Percentiles rank a stretch among this genome's conserved stretches.
phyloP scores from a whole-genome alignment of 2,888 invertebrate species.

The Autographa pulchrina region DNA sequence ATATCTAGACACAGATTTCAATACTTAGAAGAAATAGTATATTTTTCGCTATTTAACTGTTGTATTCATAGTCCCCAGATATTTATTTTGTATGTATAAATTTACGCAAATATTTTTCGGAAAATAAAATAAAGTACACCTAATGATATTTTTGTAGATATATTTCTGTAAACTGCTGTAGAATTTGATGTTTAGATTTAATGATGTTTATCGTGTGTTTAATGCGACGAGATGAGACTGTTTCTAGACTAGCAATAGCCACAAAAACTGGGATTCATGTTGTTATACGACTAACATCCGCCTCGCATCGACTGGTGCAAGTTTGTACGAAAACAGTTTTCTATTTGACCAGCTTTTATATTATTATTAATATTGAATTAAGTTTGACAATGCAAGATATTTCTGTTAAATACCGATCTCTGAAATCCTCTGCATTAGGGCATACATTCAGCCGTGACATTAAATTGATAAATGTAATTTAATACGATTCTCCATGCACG shows the following conservation, averaged over 20 bases:
- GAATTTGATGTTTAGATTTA: constrained; percentile 40
- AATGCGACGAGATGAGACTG: constrained; percentile 17
- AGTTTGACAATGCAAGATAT: constrained; percentile 40
- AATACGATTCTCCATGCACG: constrained; percentile 46
- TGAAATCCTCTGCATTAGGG: constrained; percentile 24
- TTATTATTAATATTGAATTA: constrained; percentile 11
- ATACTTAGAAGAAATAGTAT: constrained; percentile 56
- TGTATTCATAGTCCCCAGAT: constrained; percentile 63
- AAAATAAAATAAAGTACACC: constrained; percentile 44
- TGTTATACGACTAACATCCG: constrained; percentile 19
- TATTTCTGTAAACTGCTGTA: constrained; percentile 42
- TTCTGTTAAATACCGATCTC: constrained; percentile 47
- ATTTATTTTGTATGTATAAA: constrained; percentile 70
- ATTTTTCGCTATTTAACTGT: constrained; percentile 66
- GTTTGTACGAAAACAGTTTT: constrained; percentile 26
- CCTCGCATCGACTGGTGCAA: constrained; percentile 14
- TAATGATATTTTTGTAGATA: constrained; percentile 59
- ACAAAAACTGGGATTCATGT: constrained; percentile 23
- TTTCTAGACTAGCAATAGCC: constrained; percentile 20
- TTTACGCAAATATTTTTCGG: constrained; percentile 62
- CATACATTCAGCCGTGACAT: constrained; percentile 17
- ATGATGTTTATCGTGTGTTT: constrained; percentile 39
- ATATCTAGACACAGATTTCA: constrained; percentile 44
- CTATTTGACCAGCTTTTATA: constrained; percentile 13
- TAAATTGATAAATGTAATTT: constrained; percentile 17